Conservation (phyloP, 2,113 vertebrate genomes). For the Passer montanus region DNA sequence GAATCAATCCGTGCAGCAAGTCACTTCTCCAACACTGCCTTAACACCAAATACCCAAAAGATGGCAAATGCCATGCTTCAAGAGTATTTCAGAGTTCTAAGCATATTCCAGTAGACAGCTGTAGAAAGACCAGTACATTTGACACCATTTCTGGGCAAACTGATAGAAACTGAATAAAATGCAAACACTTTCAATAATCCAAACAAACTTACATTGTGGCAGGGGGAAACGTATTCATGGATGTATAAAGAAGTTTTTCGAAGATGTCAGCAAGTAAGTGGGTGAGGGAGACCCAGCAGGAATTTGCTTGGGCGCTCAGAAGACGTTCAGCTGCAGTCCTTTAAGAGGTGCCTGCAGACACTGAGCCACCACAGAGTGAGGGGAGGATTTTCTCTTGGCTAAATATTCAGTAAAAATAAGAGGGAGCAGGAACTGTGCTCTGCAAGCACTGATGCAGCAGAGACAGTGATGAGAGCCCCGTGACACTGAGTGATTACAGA, state of each 20-base stretch:
- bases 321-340: not conserved
- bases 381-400: not conserved
- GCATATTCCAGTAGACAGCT: not conserved
- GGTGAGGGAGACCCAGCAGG: not conserved
- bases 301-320: not conserved
- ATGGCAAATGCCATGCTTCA: not conserved
- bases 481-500: not conserved
- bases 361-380: not conserved
- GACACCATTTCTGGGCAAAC: not conserved
- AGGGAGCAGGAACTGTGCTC: not conserved
- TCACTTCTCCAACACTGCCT: not conserved
- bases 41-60: not conserved
- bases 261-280: not conserved
- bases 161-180: not conserved
- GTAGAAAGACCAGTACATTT: not conserved
- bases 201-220: rapidly evolving
- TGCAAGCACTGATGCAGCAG: not conserved
- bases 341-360: not conserved
- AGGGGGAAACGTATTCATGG: not conserved
- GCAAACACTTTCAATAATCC: not conserved
- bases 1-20: rapidly evolving
- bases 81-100: not conserved
- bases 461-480: not conserved
- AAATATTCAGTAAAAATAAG: not conserved
- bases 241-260: not conserved